A percentile compares a stretch with the other conserved stretches of the same genome.
phyloP scores from a whole-genome alignment of 92 coral and sea anemone genomes.

The Umimayanthus kanabou region DNA sequence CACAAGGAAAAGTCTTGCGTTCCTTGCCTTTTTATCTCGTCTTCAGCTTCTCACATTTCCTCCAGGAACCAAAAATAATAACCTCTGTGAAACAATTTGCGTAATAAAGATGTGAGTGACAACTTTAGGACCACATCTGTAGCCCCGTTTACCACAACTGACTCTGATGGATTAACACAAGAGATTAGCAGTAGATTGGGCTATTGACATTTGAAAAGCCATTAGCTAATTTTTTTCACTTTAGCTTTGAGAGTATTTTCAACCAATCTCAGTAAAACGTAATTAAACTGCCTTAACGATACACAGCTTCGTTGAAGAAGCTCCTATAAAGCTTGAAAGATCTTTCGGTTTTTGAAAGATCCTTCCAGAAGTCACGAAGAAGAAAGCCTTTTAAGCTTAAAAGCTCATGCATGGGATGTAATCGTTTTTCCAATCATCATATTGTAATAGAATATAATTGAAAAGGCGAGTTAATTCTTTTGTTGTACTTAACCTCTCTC shows the following conservation, averaged over 20 bases:
- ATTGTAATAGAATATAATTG: slow-evolving; percentile 36
- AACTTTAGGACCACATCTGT: background rate
- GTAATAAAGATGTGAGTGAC: background rate
- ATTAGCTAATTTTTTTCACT: slow-evolving; percentile 17
- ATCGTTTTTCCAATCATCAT: slow-evolving; percentile 21
- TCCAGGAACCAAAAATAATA: background rate
- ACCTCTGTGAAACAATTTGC: background rate
- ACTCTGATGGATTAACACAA: slow-evolving; percentile 10
- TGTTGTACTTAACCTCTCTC: slow-evolving; percentile 36
- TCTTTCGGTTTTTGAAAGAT: background rate
- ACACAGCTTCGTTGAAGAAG: background rate
- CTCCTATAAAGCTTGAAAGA: background rate
- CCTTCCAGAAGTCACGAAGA: background rate
- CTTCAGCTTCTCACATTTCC: background rate
- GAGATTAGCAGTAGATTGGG: slow-evolving; percentile 37
- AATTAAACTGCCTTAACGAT: background rate
- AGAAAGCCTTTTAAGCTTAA: background rate
- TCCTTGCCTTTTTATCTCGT: background rate
- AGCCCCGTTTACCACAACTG: background rate
- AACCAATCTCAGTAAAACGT: background rate
- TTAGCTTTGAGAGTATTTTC: slow-evolving; percentile 4
- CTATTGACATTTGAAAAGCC: slow-evolving; percentile 33
- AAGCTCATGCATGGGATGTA: background rate
- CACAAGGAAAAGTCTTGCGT: slow-evolving; percentile 35
- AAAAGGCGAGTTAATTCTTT: slow-evolving; percentile 36